Evolutionary conservation across 2,888 invertebrate species (phyloP), one percentile per base, ranked within the genome.

Genomic region (Heliconius cydno): DNA sequence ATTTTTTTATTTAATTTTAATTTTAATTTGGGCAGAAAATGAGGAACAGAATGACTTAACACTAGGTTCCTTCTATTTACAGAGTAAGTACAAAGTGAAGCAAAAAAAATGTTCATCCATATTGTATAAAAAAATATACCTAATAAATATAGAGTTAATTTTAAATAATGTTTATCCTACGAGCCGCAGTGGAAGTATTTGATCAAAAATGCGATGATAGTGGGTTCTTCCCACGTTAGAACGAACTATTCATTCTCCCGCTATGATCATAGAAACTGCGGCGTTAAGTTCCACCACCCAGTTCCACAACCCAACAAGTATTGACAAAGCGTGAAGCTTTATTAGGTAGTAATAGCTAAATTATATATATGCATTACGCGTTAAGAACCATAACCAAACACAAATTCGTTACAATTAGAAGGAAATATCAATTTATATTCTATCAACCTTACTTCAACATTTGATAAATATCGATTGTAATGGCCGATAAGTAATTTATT

Each of bases 371-470:
- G 7, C n/a, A 41, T 38, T n/a, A 68, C 38, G 28, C 9, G 19
- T 28, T 22, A 19, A 52, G 3, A 72, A 9, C 12, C 52, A 28
- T 72, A 72, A 72, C 12, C n/a, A 15, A 75, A 79, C 38, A 63
- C 63, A 70, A 75, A 79, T 74, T 68, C 60, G 10, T 70, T 60
- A 22, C 63, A 46, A 70, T 52, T 71, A 41, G 30, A 63, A 68
- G 30, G 72, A 72, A 72, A 79, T 79, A 79, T 74, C 75, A 79
- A 79, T 79, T 75, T 75, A 71, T 15, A 28, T 71, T 71, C 28
- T 71, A 25, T 13, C 25, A 71, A 52, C 71, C 19, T 52, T 52
- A 34, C 28, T 71, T 25, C 25, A 28, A 10, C 38, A 5, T 34
- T 68, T 71, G 76, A 81, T 81, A 70, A 63, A 76, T 77, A 70